Conservation (phyloP, 2,888 invertebrate genomes). For the Tholera decimalis region DNA sequence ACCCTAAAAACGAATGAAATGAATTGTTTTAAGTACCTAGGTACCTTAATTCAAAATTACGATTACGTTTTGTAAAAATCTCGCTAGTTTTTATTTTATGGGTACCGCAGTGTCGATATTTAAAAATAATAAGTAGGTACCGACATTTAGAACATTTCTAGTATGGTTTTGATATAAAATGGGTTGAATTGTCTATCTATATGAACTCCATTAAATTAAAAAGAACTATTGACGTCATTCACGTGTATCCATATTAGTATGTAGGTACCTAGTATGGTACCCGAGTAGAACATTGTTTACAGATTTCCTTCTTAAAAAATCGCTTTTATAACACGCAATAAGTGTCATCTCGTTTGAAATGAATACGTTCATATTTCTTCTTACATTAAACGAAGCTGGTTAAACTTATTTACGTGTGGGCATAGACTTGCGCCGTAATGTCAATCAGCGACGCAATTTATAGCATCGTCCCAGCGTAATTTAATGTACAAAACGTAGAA, state of each 20-base stretch:
- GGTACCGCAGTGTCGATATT: conserved; percentile 8
- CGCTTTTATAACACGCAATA: conserved; percentile 42
- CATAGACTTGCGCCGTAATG: conserved; percentile 74
- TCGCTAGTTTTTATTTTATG: conserved; percentile 8
- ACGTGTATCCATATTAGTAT: neutral
- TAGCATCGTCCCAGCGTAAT: conserved; percentile 30
- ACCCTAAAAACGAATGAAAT: too few species aligned
- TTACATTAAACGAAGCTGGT: conserved; percentile 56
- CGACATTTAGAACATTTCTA: conserved; percentile 13
- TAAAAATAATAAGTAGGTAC: conserved; percentile 19
- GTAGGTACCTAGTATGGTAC: neutral
- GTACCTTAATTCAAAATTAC: neutral
- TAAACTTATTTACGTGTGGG: conserved; percentile 57
- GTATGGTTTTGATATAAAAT: conserved; percentile 23
- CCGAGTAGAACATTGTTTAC: neutral
- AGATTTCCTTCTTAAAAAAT: conserved; percentile 17
- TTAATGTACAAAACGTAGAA: conserved; percentile 37
- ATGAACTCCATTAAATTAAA: conserved; percentile 14
- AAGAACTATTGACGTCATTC: conserved; percentile 1
- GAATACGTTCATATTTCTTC: conserved; percentile 40
- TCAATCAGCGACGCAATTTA: conserved; percentile 67
- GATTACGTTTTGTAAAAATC: conserved; percentile 1
- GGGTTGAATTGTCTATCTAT: conserved; percentile 25
- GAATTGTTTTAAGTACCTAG: too few species aligned
- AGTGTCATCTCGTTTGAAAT: conserved; percentile 44